Evolutionary conservation across 2,113 vertebrate genomes (phyloP).

Genomic region (Brachypteracias leptosomus): DNA sequence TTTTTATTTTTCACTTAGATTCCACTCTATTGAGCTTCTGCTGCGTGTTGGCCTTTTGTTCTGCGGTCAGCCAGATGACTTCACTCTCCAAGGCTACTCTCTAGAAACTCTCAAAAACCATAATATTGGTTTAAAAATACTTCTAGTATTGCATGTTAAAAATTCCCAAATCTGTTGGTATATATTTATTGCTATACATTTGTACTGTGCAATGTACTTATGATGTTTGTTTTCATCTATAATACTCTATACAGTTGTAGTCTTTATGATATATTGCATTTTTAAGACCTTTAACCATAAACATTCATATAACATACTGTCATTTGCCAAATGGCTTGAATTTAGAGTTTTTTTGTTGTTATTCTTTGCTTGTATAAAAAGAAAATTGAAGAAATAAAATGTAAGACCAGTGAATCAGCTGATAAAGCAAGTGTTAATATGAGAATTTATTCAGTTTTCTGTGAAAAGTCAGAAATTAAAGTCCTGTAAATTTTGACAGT

Average conservation of each 20-base stretch:
- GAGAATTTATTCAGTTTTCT: background rate
- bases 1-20: background rate
- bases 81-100: background rate
- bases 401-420: background rate
- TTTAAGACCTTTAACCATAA: background rate
- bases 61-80: background rate
- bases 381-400: background rate
- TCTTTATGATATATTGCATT: background rate
- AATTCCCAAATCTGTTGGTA: background rate
- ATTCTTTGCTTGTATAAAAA: background rate
- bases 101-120: background rate
- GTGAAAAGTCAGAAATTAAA: background rate
- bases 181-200: background rate
- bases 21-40: background rate
- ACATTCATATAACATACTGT: background rate
- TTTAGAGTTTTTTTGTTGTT: background rate
- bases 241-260: background rate
- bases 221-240: background rate
- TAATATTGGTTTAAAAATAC: background rate
- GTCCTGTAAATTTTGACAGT: background rate
- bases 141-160: background rate
- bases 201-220: accelerated
- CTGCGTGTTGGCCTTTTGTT: background rate
- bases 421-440: background rate
- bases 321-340: background rate